Percentiles rank a stretch among this genome's conserved stretches.
These are phyloP conservation scores for Naja naja DNA, from an alignment of 2,113 vertebrate genomes.

Conservation along the genomic window DNA sequence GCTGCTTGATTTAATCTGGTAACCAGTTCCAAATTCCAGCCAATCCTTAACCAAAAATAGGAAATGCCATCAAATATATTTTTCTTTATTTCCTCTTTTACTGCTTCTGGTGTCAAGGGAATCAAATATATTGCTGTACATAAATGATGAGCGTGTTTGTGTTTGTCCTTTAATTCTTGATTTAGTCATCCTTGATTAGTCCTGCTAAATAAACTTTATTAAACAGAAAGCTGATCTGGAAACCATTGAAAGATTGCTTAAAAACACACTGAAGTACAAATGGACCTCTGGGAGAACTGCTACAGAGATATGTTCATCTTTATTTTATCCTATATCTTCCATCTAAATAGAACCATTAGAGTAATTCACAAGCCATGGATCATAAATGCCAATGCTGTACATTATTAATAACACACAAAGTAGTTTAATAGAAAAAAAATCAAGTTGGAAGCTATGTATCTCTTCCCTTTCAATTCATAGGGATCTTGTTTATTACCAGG, in stretches of 20 bases:
- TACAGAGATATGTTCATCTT: not conserved
- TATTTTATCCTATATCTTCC: not conserved
- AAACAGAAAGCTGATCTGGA: not conserved
- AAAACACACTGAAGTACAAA: not conserved
- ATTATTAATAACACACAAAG: not conserved
- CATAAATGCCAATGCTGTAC: not conserved
- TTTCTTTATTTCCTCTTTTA: not conserved
- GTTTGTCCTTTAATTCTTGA: not conserved
- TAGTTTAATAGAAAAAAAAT: not conserved
- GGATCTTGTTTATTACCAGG: conserved; percentile 17
- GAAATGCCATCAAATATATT: conserved; percentile 38
- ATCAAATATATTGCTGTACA: conserved; percentile 35
- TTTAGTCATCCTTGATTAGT: conserved; percentile 1
- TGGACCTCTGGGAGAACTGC: not conserved
- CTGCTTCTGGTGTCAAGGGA: not conserved
- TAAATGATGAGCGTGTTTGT: not conserved
- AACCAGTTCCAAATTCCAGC: conserved; percentile 25
- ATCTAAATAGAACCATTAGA: not conserved
- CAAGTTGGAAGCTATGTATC: not conserved
- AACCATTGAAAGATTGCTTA: not conserved
- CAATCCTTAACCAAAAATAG: conserved; percentile 40
- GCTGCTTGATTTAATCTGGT: conserved; percentile 49
- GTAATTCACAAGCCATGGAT: not conserved
- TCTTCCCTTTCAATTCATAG: not conserved
- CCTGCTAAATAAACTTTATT: not conserved